Evolutionary conservation across 2,797 vertebrate species (phyloP).

Genomic region (Sebastes variabilis): DNA sequence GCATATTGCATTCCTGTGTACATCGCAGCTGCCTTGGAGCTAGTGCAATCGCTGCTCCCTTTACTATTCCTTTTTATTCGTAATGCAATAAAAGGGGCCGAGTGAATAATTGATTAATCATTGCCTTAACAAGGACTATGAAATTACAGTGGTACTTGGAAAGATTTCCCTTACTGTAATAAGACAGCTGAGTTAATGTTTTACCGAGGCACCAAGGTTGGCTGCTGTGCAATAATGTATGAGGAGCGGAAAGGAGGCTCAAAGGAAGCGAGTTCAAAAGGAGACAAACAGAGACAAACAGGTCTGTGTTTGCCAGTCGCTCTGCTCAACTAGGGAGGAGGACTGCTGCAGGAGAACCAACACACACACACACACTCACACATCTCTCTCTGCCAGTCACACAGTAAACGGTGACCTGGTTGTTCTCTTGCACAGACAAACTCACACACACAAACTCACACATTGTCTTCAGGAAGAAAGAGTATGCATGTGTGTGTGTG

Average conservation of each 20-base stretch:
- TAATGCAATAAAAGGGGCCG: conserved; percentile 58
- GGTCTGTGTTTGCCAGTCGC: conserved; percentile 69
- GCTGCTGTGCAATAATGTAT: conserved; percentile 59
- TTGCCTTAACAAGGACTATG: conserved; percentile 63
- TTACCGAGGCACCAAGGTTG: conserved; percentile 33
- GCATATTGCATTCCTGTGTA: not conserved
- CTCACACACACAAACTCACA: not conserved
- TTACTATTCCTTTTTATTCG: conserved; percentile 38
- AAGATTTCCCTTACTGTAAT: conserved; percentile 51
- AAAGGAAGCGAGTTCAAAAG: conserved; percentile 52
- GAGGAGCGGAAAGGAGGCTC: conserved; percentile 50
- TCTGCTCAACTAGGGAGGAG: conserved; percentile 44
- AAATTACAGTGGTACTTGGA: conserved; percentile 64
- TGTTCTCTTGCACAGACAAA: conserved; percentile 43
- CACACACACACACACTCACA: conserved; percentile 18
- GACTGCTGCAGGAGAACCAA: conserved; percentile 47
- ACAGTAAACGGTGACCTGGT: conserved; percentile 58
- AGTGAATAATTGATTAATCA: conserved; percentile 75
- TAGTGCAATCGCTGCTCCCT: conserved; percentile 11
- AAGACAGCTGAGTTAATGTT: conserved; percentile 63
- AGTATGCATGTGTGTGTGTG: not conserved
- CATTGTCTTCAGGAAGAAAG: conserved; percentile 14
- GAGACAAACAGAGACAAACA: conserved; percentile 72
- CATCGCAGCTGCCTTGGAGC: not conserved
- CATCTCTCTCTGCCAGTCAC: conserved; percentile 9